Evolutionary conservation across 2,797 vertebrate genomes (phyloP).

Genomic region (Artibeus jamaicensis): DNA sequence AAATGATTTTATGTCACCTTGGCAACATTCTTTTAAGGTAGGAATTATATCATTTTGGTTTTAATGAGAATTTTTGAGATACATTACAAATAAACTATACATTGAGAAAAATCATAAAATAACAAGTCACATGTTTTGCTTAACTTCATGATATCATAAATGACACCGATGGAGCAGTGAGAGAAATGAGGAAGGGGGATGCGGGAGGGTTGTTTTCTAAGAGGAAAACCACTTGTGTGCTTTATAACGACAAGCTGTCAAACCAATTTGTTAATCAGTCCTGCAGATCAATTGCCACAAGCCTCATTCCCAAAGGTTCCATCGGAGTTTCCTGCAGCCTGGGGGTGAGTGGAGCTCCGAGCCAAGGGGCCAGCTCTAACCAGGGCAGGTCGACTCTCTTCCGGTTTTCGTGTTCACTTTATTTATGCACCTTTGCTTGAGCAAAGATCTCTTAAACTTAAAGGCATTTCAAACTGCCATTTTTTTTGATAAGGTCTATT

Average conservation of each 20-base stretch:
- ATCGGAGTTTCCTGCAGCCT: neutral
- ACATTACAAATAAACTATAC: neutral
- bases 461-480: neutral
- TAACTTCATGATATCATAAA: neutral
- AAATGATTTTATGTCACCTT: neutral
- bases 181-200: neutral
- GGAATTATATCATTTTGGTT: neutral
- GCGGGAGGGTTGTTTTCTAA: neutral
- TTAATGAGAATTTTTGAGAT: neutral
- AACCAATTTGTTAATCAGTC: neutral
- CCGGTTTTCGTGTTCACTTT: neutral
- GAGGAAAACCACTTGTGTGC: neutral
- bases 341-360: too few species aligned
- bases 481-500: neutral
- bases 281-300: neutral
- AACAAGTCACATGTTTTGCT: neutral
- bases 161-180: neutral
- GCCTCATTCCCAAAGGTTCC: neutral
- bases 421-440: neutral
- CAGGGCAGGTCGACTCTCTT: neutral
- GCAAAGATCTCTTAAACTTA: neutral
- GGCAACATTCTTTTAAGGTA: neutral
- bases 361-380: neutral
- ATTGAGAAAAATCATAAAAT: neutral
- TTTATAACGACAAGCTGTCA: neutral